Evolutionary conservation across 2,888 invertebrate genomes (phyloP), one percentile per base, ranked within the genome.

Genomic region (Aleiodes testaceus): DNA sequence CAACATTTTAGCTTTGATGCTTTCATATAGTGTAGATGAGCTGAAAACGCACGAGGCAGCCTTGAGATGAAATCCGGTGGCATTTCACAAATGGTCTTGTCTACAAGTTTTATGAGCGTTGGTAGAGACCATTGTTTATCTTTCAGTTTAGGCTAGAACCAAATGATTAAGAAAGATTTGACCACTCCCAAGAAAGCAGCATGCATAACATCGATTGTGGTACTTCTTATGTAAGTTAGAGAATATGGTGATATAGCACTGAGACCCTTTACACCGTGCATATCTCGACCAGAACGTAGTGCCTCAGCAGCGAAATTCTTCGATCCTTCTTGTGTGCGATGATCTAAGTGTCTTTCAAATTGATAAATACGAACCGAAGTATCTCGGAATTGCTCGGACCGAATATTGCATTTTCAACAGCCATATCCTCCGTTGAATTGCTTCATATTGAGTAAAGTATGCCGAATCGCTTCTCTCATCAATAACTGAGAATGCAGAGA

Each of bases 41-140:
- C 7, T 9, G 44, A 2, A 14, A 68, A 71, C 1, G 73, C 68
- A 11, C 71, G 61, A 0, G 69, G 69, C 4, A 20, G 11, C 22
- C 73, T 55, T 42, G 70, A 55, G 5, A 71, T 22, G 4, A 69
- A 69, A 5, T 67, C 52, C 3, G 71, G 73, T 20, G 71, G 66
- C 3, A 20, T 71, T 0, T 18, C 12, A 2, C 2, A 22, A 2
- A 69, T 30, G n/a, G 59, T 26, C 3, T 53, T 7, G 20, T 73
- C 49, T 3, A 67, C 61, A 0, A 66, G 49, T 1, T 45, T 16
- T 4, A 61, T 16, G 20, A 52, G 9, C 12, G 22, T 3, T 11
- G 12, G 18, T 9, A 73, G 22, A 7, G 66, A 66, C 44, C 16
- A 66, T 12, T 22, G 20, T 52, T 47, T 11, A 9, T 47, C 0